Evolutionary conservation across 2,113 vertebrate species (phyloP).

Genomic region (Actenoides hombroni): DNA sequence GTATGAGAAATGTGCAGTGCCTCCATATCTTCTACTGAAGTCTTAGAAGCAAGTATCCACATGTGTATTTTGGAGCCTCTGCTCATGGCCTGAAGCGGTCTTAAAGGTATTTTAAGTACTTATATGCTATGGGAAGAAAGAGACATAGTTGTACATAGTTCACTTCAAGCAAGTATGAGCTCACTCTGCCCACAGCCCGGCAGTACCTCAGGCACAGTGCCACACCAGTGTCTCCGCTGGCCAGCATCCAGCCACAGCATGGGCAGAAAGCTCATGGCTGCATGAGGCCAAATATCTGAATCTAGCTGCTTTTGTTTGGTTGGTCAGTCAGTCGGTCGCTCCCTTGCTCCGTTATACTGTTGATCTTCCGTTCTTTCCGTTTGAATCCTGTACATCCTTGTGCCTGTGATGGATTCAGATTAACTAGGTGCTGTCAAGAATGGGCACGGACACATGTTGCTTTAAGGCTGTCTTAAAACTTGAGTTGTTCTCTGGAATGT

Average conservation of each 20-base stretch:
- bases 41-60: background rate
- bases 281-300: background rate
- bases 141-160: background rate
- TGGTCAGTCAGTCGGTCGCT: no score
- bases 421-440: background rate
- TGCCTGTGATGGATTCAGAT: background rate
- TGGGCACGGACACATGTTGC: background rate
- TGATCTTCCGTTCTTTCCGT: background rate
- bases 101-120: background rate
- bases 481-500: background rate
- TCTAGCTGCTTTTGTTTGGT: background rate
- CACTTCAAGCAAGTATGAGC: background rate
- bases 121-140: background rate
- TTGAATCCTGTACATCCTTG: background rate
- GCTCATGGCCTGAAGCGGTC: background rate
- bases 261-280: background rate
- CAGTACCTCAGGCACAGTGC: background rate
- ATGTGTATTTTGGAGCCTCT: background rate
- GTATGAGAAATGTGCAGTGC: background rate
- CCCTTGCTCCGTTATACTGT: no score
- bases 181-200: background rate
- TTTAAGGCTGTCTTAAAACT: background rate
- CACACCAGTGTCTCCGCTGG: background rate
- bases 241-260: background rate
- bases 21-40: background rate